These are phyloP conservation scores for Poeciliopsis retropinna DNA, from an alignment of 2,113 vertebrate genomes.

Conservation along the genomic window DNA sequence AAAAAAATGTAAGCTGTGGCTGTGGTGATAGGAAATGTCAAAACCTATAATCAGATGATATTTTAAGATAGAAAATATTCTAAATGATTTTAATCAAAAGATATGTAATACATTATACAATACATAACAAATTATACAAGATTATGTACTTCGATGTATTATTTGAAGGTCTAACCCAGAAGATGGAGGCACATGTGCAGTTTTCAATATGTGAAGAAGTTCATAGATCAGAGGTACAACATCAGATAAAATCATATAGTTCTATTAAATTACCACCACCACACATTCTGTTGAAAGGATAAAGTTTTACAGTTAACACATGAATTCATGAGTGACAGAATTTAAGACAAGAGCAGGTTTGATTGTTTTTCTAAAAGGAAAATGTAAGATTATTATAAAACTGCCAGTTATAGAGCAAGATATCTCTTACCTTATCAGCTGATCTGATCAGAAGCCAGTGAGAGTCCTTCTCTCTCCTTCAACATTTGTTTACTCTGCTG, in stretches of 20 bases:
- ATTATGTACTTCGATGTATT: not conserved
- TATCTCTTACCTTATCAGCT: constrained; percentile 76
- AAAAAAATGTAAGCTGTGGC: not conserved
- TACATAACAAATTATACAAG: not conserved
- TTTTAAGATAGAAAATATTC: not conserved
- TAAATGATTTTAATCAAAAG: not conserved
- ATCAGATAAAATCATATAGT: constrained; percentile 1
- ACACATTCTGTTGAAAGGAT: constrained; percentile 1
- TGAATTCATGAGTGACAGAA: not conserved
- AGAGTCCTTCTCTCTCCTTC: constrained; percentile 60
- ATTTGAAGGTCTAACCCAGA: not conserved
- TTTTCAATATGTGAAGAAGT: not conserved
- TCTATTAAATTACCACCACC: constrained; percentile 4
- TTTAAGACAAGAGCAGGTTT: not conserved
- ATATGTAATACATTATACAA: not conserved
- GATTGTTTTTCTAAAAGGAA: not conserved
- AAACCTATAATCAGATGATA: not conserved
- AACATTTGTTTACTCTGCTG: constrained; percentile 58
- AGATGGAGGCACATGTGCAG: not conserved
- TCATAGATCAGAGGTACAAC: too few relatives aligned
- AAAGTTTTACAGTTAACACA: not conserved
- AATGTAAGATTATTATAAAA: constrained; percentile 9
- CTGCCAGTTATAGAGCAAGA: constrained; percentile 19
- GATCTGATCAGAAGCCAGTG: constrained; percentile 64
- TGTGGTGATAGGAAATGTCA: not conserved